Evolutionary conservation across 2,888 invertebrate species (phyloP).

Genomic region (Leptinotarsa juncta): DNA sequence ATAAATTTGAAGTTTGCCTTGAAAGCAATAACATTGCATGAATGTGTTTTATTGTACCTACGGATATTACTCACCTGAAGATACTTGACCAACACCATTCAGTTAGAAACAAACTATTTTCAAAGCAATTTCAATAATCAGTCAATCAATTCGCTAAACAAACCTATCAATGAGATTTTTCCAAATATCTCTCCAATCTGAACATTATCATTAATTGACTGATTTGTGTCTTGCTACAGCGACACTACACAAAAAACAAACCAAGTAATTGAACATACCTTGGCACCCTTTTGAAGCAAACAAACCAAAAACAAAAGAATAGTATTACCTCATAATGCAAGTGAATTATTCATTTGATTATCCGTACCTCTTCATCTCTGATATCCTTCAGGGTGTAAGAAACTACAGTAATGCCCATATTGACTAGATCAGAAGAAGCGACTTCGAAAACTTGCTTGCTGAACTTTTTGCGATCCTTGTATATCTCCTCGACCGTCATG

Average conservation of each 20-base stretch:
- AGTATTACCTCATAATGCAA: constrained; percentile 35
- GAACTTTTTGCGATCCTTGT: constrained; percentile 95
- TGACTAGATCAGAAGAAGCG: constrained; percentile 93
- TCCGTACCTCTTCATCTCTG: constrained; percentile 89
- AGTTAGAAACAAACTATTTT: background rate
- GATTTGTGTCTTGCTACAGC: constrained; percentile 28
- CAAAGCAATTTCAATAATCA: background rate
- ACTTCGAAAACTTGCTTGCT: constrained; percentile 95
- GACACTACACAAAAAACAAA: constrained; percentile 49
- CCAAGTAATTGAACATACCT: constrained; percentile 68
- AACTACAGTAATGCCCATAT: constrained; percentile 96
- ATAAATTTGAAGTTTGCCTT: too few species aligned
- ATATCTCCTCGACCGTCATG: constrained; percentile 97
- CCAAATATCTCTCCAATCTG: background rate
- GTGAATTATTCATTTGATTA: constrained; percentile 17
- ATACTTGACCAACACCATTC: background rate
- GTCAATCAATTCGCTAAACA: background rate
- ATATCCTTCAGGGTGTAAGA: constrained; percentile 96
- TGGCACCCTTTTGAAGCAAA: constrained; percentile 71
- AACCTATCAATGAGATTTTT: background rate
- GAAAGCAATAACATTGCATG: too few species aligned
- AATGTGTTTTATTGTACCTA: too few species aligned
- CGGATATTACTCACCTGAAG: too few species aligned
- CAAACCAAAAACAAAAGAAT: constrained; percentile 54
- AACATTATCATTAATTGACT: constrained; percentile 2